Evolutionary conservation across 1,140 invertebrate genomes (phyloP).

Genomic region (Wiebesia pumilae): DNA sequence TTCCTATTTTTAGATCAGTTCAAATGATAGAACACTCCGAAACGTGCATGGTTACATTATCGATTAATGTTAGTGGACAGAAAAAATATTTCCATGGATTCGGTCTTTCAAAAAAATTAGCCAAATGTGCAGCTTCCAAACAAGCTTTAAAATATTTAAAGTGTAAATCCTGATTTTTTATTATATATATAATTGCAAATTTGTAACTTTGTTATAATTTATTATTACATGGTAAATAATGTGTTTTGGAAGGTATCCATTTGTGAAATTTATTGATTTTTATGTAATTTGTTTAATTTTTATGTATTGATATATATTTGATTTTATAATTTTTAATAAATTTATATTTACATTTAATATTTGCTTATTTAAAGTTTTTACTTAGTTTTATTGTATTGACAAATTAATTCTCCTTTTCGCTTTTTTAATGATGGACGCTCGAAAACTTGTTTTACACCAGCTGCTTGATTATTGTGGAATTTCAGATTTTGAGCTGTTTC

Average conservation of each 20-base stretch:
- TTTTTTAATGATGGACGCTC: slow-evolving; percentile 89
- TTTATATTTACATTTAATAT: neutral
- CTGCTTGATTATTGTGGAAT: slow-evolving; percentile 91
- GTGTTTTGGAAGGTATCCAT: too few species aligned
- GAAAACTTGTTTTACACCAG: slow-evolving; percentile 97
- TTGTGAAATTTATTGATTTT: too few species aligned
- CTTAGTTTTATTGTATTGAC: neutral
- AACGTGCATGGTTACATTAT: slow-evolving; percentile 78
- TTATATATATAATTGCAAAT: neutral
- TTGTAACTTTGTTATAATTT: too few species aligned
- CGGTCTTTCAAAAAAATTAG: slow-evolving; percentile 80
- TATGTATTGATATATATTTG: too few species aligned
- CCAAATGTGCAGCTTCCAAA: slow-evolving; percentile 85
- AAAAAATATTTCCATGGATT: slow-evolving; percentile 80
- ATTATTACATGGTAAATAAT: too few species aligned
- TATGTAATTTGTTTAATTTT: too few species aligned
- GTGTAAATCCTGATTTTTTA: slow-evolving; percentile 4
- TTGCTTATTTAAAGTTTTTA: neutral
- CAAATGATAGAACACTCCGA: slow-evolving; percentile 62
- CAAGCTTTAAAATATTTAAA: slow-evolving; percentile 78
- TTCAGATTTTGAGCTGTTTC: slow-evolving; percentile 93
- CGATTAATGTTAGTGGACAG: slow-evolving; percentile 77
- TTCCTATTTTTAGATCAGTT: neutral
- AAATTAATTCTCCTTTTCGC: slow-evolving; percentile 75
- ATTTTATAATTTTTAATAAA: neutral